phyloP scores from a whole-genome alignment of 53 echinoderm and acorn worm species.

The Pentamera pediparva region DNA sequence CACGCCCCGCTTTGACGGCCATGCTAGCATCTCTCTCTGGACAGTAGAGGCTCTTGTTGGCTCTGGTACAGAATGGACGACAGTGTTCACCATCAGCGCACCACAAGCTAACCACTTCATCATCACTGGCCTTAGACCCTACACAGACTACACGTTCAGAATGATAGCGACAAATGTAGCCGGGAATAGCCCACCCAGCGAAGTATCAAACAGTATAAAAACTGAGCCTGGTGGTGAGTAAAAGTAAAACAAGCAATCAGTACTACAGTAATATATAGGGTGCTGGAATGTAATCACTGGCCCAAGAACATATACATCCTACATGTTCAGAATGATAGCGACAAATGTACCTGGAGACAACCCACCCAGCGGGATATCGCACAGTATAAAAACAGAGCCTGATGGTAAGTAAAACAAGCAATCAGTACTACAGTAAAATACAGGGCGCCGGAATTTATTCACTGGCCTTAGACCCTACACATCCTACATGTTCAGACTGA shows the following conservation, averaged over 20 bases:
- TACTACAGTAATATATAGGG: too few species aligned
- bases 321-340: slow-evolving; percentile 71
- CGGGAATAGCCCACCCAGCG: slow-evolving; percentile 65
- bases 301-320: slow-evolving; percentile 71
- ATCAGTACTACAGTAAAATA: too few species aligned
- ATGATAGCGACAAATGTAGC: slow-evolving; percentile 75
- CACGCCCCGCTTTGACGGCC: slow-evolving; percentile 67
- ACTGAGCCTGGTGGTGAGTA: slow-evolving; percentile 57
- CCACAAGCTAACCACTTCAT: slow-evolving; percentile 50
- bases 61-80: slow-evolving; percentile 44
- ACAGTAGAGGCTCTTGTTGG: slow-evolving; percentile 80
- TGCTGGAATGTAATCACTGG: too few species aligned
- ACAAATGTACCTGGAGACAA: slow-evolving; percentile 72
- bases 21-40: slow-evolving; percentile 87
- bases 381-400: slow-evolving; percentile 54
- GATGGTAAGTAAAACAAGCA: slow-evolving; percentile 31
- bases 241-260: too few species aligned
- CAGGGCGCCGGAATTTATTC: too few species aligned
- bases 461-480: too few species aligned
- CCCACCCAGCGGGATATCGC: slow-evolving; percentile 53
- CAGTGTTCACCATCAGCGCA: slow-evolving; percentile 58
- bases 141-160: slow-evolving; percentile 73
- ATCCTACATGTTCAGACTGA: too few species aligned
- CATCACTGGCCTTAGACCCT: slow-evolving; percentile 67
- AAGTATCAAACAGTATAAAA: slow-evolving; percentile 49